phyloP scores from a whole-genome alignment of 2,888 invertebrate species.

The Pterobdella sp. region DNA sequence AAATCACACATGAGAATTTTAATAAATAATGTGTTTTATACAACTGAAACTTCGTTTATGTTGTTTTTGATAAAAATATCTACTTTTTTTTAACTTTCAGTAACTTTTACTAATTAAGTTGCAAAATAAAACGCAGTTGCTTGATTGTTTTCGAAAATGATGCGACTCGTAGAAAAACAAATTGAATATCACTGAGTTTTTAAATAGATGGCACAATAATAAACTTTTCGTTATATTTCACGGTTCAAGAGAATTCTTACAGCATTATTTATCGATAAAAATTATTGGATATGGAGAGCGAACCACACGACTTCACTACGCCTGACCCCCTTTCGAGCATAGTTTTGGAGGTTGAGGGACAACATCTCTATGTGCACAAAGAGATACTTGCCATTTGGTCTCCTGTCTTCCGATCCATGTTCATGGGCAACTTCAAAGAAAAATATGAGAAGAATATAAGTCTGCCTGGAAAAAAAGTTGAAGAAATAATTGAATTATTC shows the following conservation, averaged over 20 bases:
- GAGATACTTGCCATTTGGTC: conserved; percentile 46
- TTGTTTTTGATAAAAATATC: not conserved
- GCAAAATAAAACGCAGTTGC: not conserved
- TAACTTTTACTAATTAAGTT: not conserved
- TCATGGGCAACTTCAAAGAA: conserved; percentile 40
- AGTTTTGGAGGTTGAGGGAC: conserved; percentile 42
- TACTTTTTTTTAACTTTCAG: not conserved
- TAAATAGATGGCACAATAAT: not conserved
- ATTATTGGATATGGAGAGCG: conserved; percentile 31
- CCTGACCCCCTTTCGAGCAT: conserved; percentile 43
- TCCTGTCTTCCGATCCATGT: conserved; percentile 44
- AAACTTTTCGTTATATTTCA: not conserved
- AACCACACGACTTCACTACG: conserved; percentile 42
- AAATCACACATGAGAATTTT: not conserved
- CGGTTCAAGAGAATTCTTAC: not conserved
- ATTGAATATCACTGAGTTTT: not conserved
- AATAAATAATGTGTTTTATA: not conserved
- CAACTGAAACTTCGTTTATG: not conserved
- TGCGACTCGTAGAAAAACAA: not conserved
- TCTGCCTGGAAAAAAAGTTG: conserved; percentile 43
- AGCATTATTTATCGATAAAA: not conserved
- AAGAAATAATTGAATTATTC: conserved; percentile 49
- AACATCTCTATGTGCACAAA: conserved; percentile 43
- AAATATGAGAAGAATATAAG: conserved; percentile 35
- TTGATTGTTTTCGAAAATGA: not conserved